Evolutionary conservation across 1,140 invertebrate genomes (phyloP), one percentile per base, ranked within the genome.

Genomic region (Drosophila nebulosa): DNA sequence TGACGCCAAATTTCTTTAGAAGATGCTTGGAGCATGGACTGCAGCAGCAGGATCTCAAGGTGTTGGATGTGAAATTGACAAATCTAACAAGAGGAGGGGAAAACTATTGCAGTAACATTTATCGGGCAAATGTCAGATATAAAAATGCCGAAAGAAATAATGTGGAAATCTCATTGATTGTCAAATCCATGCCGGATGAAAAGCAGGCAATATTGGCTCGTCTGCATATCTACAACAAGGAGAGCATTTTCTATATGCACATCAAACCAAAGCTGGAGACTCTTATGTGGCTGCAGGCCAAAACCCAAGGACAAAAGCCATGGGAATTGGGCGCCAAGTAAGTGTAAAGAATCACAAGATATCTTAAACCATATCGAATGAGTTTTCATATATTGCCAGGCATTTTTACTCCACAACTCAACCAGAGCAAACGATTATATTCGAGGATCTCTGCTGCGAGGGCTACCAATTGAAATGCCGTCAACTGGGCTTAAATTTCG

Each of bases 361-460:
- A 21, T 42, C n/a, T n/a, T 16, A 18, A 1, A 1, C 4, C 4
- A 4, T 3, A 1, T 42, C 1, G 1, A 18, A 30, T 30, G 7
- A 30, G 1, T 4, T 30, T 30, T 30, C 7, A 35, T 4, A 7
- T 9, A 6, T 39, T 12, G 0, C 72, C 10, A 83, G 92, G 6
- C 93, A 94, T 24, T 94, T 92, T 80, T 91, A 84, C 50, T 89
- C 90, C 10, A 89, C 83, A 3, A 74, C 79, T 0, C 65, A 75
- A 22, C 90, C 90, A 1, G 88, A 86, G 52, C 79, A 89, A 58
- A 91, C 89, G 2, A 88, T 91, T 4, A 71, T 91, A 4, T 78
- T 91, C 18, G 90, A 90, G 60, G 90, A 91, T 55, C 56, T 91
- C 1, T 77, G 72, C 51, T 27, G 56, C 1, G 24, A 69, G 27